phyloP scores from a whole-genome alignment of 2,797 vertebrate species.

The Tapera naevia region DNA sequence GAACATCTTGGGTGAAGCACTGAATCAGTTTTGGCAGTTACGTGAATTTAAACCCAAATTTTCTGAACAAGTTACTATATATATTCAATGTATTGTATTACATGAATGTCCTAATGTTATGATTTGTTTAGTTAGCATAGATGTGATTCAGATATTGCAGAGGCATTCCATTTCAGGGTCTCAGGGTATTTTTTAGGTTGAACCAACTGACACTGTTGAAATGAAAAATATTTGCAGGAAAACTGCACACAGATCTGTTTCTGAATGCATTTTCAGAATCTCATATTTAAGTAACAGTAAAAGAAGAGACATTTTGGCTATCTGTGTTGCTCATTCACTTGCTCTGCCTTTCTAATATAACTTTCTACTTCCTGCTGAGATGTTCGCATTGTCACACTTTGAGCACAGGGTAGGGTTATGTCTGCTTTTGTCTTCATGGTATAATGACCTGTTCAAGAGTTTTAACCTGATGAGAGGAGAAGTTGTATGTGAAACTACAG shows the following conservation, averaged over 20 bases:
- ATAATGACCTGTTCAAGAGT: neutral
- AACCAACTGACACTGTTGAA: neutral
- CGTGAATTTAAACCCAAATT: neutral
- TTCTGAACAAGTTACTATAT: neutral
- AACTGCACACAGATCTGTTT: neutral
- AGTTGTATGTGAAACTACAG: neutral
- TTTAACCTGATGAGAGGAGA: neutral
- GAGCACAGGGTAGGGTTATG: neutral
- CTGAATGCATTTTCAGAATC: neutral
- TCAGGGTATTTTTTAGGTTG: neutral
- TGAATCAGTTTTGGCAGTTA: neutral
- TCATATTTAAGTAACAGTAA: neutral
- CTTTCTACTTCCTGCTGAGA: neutral
- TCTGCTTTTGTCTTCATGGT: neutral
- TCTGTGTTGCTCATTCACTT: neutral
- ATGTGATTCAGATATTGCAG: neutral
- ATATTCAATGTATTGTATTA: neutral
- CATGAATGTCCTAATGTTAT: neutral
- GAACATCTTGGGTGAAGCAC: neutral
- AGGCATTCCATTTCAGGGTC: neutral
- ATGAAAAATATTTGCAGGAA: neutral
- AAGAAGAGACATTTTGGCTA: neutral
- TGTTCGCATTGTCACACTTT: neutral
- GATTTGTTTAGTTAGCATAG: neutral
- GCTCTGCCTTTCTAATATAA: neutral